These are phyloP conservation scores for Mya arenaria DNA, from an alignment of 1,140 invertebrate genomes.

Conservation along the genomic window DNA sequence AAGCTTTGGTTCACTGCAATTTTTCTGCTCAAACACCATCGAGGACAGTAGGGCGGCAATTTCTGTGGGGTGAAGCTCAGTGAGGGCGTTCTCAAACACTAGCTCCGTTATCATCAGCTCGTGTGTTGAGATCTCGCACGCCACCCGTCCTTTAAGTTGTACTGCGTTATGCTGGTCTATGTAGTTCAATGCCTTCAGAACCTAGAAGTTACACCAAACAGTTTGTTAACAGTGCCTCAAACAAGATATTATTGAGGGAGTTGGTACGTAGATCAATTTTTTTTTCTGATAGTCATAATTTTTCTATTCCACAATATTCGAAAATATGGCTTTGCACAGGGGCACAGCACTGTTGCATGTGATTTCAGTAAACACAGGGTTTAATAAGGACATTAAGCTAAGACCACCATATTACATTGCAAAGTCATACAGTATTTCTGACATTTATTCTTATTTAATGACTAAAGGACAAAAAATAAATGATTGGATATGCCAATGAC, in stretches of 20 bases:
- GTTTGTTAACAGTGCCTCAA: not conserved
- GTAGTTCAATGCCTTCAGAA: constrained; percentile 89
- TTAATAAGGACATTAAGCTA: too few relatives aligned
- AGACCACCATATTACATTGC: too few relatives aligned
- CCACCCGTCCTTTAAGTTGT: constrained; percentile 94
- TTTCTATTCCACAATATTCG: too few relatives aligned
- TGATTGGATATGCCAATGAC: too few relatives aligned
- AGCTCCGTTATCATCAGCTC: constrained; percentile 98
- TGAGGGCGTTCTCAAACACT: constrained; percentile 95
- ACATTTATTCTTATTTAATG: too few relatives aligned
- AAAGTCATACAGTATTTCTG: too few relatives aligned
- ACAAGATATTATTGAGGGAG: too few relatives aligned
- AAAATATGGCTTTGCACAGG: not conserved
- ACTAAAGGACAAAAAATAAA: too few relatives aligned
- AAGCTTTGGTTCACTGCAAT: constrained; percentile 81
- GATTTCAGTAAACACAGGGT: too few relatives aligned
- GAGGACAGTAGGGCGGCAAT: constrained; percentile 96
- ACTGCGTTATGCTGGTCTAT: constrained; percentile 88
- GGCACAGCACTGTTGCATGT: not conserved
- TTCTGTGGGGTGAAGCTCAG: constrained; percentile 91
- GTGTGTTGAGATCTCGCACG: constrained; percentile 95
- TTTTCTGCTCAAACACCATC: constrained; percentile 94
- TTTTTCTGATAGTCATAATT: too few relatives aligned
- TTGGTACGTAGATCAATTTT: too few relatives aligned
- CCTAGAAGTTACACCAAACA: constrained; percentile 81